phyloP scores from a whole-genome alignment of 2,797 vertebrate genomes.

The Lates japonicus region DNA sequence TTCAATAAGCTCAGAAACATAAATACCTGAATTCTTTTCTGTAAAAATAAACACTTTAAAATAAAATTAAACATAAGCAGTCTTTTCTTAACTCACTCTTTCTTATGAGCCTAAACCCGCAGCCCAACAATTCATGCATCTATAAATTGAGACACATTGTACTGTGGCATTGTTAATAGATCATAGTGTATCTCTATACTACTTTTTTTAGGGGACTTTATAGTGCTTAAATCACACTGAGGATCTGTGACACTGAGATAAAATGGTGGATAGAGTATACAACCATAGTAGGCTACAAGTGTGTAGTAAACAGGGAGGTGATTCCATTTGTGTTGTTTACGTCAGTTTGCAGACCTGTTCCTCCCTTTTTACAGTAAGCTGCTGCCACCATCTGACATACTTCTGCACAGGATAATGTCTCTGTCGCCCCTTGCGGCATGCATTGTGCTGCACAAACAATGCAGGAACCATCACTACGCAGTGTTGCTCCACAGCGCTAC shows the following conservation, averaged over 20 bases:
- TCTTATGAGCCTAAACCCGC: no score
- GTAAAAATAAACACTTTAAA: no score
- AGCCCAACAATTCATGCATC: neutral
- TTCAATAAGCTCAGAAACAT: no score
- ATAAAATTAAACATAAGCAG: no score
- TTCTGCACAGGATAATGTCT: neutral
- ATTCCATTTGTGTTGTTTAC: neutral
- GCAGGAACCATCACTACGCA: neutral
- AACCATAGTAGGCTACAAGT: neutral
- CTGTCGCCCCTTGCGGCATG: no score
- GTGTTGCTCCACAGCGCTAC: neutral
- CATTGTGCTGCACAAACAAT: neutral
- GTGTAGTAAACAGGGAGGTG: neutral
- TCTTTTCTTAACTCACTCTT: no score
- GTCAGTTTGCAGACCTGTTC: neutral
- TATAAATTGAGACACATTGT: neutral
- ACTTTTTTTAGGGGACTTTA: neutral
- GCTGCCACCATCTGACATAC: neutral
- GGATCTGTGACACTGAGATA: neutral
- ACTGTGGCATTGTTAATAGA: no score
- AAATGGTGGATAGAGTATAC: neutral
- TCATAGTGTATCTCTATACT: neutral
- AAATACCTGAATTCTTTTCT: no score
- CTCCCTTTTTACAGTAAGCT: neutral
- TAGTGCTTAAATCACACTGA: neutral